phyloP scores from a whole-genome alignment of 2,113 vertebrate species.

The Myiagra hebetior region DNA sequence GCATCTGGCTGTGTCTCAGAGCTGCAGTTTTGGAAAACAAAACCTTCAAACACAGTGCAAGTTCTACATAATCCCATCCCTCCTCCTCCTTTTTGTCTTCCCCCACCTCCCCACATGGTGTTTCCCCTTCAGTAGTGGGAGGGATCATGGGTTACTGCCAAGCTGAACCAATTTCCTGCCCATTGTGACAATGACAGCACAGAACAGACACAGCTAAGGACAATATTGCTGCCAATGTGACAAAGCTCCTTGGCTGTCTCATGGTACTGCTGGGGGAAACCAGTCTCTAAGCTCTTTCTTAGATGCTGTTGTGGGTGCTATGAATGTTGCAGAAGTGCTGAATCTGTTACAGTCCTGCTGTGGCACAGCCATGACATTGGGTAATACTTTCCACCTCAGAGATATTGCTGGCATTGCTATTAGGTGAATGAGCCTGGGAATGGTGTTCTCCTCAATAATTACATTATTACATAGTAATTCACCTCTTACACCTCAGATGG shows the following conservation, averaged over 20 bases:
- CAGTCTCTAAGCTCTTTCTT: background rate
- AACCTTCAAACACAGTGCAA: background rate
- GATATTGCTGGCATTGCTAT: background rate
- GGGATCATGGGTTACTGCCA: background rate
- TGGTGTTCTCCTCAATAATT: background rate
- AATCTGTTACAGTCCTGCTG: background rate
- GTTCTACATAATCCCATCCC: background rate
- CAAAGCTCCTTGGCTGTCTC: background rate
- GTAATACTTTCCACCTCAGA: background rate
- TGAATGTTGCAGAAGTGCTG: background rate
- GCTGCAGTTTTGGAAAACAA: background rate
- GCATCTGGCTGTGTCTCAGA: background rate
- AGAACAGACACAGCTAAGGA: background rate
- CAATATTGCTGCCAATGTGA: background rate
- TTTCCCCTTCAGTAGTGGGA: background rate
- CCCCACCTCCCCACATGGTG: background rate
- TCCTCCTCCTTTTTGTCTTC: background rate
- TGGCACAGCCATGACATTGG: background rate
- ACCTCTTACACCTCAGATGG: background rate
- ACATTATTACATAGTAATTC: background rate
- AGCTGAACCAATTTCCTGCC: background rate
- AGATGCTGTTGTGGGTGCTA: background rate
- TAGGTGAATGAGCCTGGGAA: too few relatives aligned
- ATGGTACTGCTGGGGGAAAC: background rate
- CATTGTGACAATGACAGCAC: background rate